Base-by-base conservation (phyloP, 1,140 invertebrate species). In the Drosophila eugracilis region DNA sequence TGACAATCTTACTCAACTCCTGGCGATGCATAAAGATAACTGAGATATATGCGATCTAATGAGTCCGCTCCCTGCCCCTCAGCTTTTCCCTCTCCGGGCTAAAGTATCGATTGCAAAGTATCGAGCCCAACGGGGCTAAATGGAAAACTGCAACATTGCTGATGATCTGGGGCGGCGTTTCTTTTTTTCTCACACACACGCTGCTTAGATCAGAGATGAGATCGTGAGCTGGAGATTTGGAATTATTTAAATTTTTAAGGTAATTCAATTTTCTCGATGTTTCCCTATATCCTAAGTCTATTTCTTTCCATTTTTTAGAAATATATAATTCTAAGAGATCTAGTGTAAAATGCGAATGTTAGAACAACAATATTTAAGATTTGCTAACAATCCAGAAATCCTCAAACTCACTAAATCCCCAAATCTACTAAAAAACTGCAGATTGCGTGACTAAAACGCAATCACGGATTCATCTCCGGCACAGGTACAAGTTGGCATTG, bases 31-130 rank as follows among this genome's bases (percentile, higher is more conserved):
- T 85, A 85, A 85, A 85, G 81, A 85, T 85, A 85, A 74, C 73
- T 58, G 50, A 78, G 77, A 85, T 88, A 85, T 88, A 85, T 85
- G 79, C 75, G 81, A 77, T 78, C 75, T 85, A 86, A 85, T 85
- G 81, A 75, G 83, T 65, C 24, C 34, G 34, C 26, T 54, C 4
- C 19, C 17, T 5, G 44, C 48, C 17, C 22, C 12, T 36, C 42
- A 12, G 59, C 34, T 32, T 66, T 66, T 66, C 59, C 26, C n/a
- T 67, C 62, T 53, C 36, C 30, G 54, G 19, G 50, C 67, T 50
- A 86, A 86, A 86, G 81, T 86, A 86, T 86, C 81, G 81, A 86
- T 86, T 86, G 81, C 81, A 86, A n/a, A n/a, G n/a, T n/a, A n/a
- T 54, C 86, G 76, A 73, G 81, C 65, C 60, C 74, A 75, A 77